Conservation (phyloP, 2,113 vertebrate species). For the Clarias gariepinus region DNA sequence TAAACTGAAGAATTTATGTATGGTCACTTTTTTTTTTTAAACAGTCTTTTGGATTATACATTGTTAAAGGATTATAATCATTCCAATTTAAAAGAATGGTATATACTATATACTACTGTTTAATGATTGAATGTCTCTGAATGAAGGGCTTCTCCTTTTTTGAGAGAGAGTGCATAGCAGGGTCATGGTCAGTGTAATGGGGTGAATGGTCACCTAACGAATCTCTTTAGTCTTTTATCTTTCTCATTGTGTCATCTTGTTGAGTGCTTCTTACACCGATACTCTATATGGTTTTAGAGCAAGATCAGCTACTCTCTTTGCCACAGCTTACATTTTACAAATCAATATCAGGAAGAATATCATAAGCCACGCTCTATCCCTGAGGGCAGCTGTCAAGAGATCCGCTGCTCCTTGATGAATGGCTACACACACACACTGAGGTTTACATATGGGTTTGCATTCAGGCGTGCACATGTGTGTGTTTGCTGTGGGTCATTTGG, state of each 20-base stretch:
- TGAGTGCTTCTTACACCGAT: slow-evolving; percentile 12
- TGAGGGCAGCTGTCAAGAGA: neutral
- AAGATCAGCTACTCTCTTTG: neutral
- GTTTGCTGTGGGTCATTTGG: slow-evolving; percentile 6
- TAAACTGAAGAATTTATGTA: neutral
- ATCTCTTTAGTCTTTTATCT: neutral
- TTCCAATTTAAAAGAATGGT: neutral
- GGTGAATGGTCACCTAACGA: neutral
- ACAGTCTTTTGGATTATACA: neutral
- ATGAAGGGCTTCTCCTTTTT: neutral
- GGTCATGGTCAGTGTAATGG: neutral
- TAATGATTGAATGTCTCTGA: neutral
- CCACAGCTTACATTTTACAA: slow-evolving; percentile 5
- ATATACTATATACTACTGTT: neutral
- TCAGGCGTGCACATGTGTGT: neutral
- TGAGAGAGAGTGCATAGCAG: too few relatives aligned
- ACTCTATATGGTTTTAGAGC: slow-evolving; percentile 6
- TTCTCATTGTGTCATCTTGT: neutral
- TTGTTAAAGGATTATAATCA: neutral
- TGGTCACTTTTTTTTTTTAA: neutral
- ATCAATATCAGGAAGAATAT: slow-evolving; percentile 26
- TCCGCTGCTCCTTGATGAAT: neutral
- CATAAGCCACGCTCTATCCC: neutral
- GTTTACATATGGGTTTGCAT: neutral
- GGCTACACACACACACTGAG: neutral